Conservation (phyloP, 1,140 invertebrate genomes). For the Cydia strobilella region DNA sequence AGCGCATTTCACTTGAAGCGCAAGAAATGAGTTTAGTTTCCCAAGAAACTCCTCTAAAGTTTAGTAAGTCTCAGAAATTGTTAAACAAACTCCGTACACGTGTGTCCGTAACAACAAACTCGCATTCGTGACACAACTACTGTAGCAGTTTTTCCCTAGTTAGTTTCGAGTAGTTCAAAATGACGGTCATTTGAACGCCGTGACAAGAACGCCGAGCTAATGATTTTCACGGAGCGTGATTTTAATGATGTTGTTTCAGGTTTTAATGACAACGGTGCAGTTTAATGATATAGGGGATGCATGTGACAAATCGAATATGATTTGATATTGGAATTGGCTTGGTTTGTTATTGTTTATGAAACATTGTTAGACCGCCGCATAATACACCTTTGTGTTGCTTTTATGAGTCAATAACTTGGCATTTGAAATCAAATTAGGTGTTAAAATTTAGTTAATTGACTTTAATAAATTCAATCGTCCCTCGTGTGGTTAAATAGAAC, state of each 20-base stretch:
- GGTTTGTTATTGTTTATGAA: background rate
- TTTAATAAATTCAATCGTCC: too few relatives aligned
- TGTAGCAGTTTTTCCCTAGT: conserved; percentile 53
- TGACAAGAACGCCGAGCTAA: conserved; percentile 54
- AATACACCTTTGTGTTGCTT: background rate
- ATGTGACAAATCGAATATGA: conserved; percentile 2
- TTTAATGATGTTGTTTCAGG: conserved; percentile 24
- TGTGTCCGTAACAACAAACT: conserved; percentile 44
- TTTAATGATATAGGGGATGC: conserved; percentile 7
- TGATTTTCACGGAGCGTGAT: conserved; percentile 27
- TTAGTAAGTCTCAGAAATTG: conserved; percentile 1
- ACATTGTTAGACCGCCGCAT: background rate
- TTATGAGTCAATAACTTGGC: conserved; percentile 1
- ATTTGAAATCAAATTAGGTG: background rate
- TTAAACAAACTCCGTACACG: conserved; percentile 10
- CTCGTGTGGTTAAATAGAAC: too few relatives aligned
- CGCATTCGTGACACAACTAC: conserved; percentile 53
- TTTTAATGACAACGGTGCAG: conserved; percentile 25
- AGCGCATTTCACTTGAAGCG: background rate
- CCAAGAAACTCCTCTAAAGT: conserved; percentile 2
- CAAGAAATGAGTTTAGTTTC: background rate
- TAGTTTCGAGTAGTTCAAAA: conserved; percentile 59
- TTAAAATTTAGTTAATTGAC: too few relatives aligned
- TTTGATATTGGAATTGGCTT: conserved; percentile 1
- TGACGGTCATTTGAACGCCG: conserved; percentile 55